These are phyloP conservation scores for Sciurus niger DNA, from an alignment of 2,113 vertebrate species.

Conservation along the genomic window DNA sequence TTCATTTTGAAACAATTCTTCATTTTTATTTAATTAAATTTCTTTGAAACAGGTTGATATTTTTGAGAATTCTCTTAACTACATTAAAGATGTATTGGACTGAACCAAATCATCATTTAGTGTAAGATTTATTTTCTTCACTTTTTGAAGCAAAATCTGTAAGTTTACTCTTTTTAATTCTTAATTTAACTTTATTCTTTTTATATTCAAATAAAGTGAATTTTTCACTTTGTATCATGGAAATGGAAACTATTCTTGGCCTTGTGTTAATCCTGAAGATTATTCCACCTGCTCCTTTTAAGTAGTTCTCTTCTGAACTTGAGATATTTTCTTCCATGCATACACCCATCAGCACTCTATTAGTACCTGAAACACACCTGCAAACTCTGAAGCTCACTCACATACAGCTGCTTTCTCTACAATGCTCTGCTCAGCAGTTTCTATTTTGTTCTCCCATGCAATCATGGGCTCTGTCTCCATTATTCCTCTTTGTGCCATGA, in stretches of 20 bases:
- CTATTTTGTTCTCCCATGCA: neutral
- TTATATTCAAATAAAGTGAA: too few species aligned
- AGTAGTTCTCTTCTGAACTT: too few species aligned
- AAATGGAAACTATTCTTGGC: neutral
- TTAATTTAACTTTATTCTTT: too few species aligned
- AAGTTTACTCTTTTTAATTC: neutral
- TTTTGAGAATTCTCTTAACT: neutral
- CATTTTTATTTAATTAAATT: neutral
- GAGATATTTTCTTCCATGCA: fast-evolving
- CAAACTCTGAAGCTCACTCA: fast-evolving
- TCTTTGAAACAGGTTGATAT: neutral
- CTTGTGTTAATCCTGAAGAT: neutral
- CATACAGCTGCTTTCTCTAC: fast-evolving
- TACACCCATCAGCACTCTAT: fast-evolving
- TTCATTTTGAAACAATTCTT: neutral
- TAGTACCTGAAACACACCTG: fast-evolving
- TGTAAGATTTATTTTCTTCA: neutral
- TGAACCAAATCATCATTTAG: neutral
- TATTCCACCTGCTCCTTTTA: neutral
- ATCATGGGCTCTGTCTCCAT: neutral
- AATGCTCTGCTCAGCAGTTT: too few species aligned
- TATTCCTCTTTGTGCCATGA: fast-evolving
- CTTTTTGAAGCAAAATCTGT: neutral
- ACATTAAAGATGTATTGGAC: neutral
- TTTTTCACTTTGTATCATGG: neutral